Evolutionary conservation across 2,113 vertebrate genomes (phyloP).

Genomic region (Sakesphorus luctuosus): DNA sequence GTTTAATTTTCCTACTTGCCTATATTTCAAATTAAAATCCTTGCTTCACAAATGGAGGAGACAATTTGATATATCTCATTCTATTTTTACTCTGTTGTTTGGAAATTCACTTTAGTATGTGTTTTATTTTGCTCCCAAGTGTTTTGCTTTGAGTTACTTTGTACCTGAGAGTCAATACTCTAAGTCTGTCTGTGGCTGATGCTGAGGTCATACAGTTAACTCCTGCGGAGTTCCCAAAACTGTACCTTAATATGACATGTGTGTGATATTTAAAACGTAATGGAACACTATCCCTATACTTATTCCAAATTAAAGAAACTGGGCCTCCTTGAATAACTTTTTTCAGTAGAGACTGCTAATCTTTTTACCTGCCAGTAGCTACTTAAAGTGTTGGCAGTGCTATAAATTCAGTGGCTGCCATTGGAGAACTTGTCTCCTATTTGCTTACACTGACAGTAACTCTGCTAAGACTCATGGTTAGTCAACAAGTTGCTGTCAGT

Average conservation of each 20-base stretch:
- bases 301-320: background rate
- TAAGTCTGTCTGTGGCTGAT: background rate
- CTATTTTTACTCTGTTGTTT: background rate
- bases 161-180: background rate
- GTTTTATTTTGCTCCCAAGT: background rate
- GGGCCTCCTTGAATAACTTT: background rate
- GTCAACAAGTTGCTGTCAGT: background rate
- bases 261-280: background rate
- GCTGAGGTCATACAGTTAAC: background rate
- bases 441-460: background rate
- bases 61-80: background rate
- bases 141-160: background rate
- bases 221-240: background rate
- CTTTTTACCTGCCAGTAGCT: background rate
- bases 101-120: background rate
- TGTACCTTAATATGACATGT: background rate
- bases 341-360: background rate
- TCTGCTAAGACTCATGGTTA: background rate
- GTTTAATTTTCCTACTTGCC: background rate
- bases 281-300: background rate
- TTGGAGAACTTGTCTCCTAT: background rate
- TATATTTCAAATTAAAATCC: background rate
- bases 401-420: background rate
- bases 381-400: accelerated
- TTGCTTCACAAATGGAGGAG: background rate